Percentiles rank a stretch among this genome's conserved stretches.
phyloP scores from a whole-genome alignment of 2,113 vertebrate species.

The Tragelaphus imberbis region DNA sequence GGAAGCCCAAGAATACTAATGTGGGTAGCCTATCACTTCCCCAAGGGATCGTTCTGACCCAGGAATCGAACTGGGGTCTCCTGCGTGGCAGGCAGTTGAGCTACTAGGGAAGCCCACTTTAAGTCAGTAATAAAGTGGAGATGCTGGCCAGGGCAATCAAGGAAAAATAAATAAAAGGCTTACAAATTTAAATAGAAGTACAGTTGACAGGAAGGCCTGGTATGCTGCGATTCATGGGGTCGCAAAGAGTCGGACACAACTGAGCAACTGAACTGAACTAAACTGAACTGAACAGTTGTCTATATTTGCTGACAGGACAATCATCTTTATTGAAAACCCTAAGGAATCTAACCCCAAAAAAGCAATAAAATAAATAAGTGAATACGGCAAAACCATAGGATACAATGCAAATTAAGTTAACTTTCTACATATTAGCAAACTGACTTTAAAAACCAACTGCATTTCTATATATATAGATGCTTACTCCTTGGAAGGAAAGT shows the following conservation, averaged over 20 bases:
- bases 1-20: background rate
- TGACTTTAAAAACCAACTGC: background rate
- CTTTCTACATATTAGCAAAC: background rate
- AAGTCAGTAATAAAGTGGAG: background rate
- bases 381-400: background rate
- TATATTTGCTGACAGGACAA: background rate
- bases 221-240: accelerated
- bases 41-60: background rate
- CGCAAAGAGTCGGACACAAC: no score
- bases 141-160: background rate
- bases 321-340: background rate
- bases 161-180: background rate
- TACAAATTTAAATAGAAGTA: background rate
- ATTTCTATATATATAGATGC: background rate
- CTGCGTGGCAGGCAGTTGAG: background rate
- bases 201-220: background rate
- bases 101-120: background rate
- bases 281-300: background rate
- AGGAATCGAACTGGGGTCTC: background rate
- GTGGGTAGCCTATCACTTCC: background rate
- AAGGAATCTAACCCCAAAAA: background rate
- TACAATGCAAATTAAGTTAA: background rate
- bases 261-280: no score
- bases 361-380: background rate
- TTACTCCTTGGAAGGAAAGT: background rate